Percentiles rank a stretch among this genome's conserved stretches.
phyloP scores from a whole-genome alignment of 2,797 vertebrate species.

The Gadopsis marmoratus region DNA sequence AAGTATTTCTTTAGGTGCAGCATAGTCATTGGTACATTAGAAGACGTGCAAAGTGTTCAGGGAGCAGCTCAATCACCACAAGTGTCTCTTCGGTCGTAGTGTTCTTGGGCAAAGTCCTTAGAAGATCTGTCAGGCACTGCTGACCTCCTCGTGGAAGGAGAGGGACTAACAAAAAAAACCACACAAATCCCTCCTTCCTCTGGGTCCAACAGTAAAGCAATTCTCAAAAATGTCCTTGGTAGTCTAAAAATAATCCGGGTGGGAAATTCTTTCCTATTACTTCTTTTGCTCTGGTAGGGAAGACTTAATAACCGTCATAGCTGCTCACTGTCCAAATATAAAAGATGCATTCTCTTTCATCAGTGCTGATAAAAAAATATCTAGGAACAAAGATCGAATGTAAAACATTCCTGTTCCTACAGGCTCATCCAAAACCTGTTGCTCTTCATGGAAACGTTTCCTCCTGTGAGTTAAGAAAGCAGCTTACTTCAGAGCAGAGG shows the following conservation, averaged over 20 bases:
- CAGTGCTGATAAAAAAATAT: neutral
- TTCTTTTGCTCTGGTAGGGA: neutral
- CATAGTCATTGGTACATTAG: constrained; percentile 45
- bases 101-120: neutral
- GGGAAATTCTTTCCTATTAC: neutral
- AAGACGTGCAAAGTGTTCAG: neutral
- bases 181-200: neutral
- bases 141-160: neutral
- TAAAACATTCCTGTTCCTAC: neutral
- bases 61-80: neutral
- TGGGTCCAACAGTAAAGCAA: neutral
- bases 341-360: neutral
- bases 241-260: neutral
- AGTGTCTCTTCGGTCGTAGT: neutral
- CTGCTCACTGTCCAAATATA: neutral
- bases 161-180: neutral
- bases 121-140: neutral
- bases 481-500: constrained; percentile 1
- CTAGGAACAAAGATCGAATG: neutral
- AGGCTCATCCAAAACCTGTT: constrained; percentile 3
- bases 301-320: neutral
- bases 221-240: neutral
- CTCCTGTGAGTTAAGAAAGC: constrained; percentile 32
- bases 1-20: constrained; percentile 94
- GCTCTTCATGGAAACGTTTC: constrained; percentile 5